These are phyloP conservation scores for Aurelia sp. DNA, from an alignment of 30 jellyfish, hydroid and myxozoan genomes.

Conservation along the genomic window DNA sequence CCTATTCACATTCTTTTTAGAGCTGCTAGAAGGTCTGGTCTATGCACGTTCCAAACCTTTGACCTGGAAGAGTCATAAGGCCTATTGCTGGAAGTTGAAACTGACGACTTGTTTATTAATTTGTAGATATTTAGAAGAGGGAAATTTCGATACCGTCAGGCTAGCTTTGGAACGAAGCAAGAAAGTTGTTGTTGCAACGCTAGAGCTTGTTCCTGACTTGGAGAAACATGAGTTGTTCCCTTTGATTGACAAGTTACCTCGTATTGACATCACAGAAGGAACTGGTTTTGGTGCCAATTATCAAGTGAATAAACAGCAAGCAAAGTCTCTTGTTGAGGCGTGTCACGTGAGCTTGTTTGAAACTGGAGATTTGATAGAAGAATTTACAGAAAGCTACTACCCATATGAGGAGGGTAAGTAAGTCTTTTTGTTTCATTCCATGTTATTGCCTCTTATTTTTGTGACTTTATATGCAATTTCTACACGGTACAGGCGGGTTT, in stretches of 20 bases:
- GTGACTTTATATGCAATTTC: too few relatives aligned
- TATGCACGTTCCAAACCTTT: too few relatives aligned
- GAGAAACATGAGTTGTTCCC: constrained; percentile 71
- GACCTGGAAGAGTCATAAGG: too few relatives aligned
- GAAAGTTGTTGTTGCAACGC: constrained; percentile 75
- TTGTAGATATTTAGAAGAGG: constrained; percentile 62
- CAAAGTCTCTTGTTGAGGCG: constrained; percentile 73
- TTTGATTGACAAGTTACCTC: constrained; percentile 61
- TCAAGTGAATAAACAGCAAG: constrained; percentile 76
- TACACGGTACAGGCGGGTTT: too few relatives aligned
- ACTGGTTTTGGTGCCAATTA: constrained; percentile 87
- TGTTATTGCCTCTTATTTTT: too few relatives aligned
- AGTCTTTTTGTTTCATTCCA: background rate
- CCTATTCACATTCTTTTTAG: too few relatives aligned
- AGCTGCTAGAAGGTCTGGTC: too few relatives aligned
- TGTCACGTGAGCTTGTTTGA: constrained; percentile 88
- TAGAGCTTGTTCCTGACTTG: constrained; percentile 61
- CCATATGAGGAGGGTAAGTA: constrained; percentile 82
- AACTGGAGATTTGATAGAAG: constrained; percentile 81
- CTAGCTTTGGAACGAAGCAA: constrained; percentile 47
- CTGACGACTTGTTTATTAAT: too few relatives aligned
- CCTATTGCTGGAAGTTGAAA: too few relatives aligned
- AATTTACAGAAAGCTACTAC: constrained; percentile 39
- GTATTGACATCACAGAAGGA: constrained; percentile 90
- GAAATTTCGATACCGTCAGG: constrained; percentile 46